Conservation (phyloP, 2,113 vertebrate genomes). For the Crotalus helleri region DNA sequence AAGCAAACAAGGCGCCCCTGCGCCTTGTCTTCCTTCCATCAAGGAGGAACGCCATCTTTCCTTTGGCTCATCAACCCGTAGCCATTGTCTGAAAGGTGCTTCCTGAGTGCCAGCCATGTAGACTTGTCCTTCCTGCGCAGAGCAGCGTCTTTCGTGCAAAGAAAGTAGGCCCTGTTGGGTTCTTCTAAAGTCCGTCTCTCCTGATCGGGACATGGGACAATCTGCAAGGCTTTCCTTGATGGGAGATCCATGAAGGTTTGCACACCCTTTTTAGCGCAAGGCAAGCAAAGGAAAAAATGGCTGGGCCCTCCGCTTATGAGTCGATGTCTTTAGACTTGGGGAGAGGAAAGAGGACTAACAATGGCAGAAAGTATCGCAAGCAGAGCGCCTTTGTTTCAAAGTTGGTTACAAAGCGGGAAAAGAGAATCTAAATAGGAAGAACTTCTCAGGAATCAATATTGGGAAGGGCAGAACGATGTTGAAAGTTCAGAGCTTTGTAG, state of each 20-base stretch:
- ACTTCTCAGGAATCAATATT: not conserved
- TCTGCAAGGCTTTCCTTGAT: not conserved
- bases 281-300: rapidly evolving
- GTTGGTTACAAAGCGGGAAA: not conserved
- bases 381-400: not conserved
- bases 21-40: conserved; percentile 1
- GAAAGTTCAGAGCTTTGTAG: not conserved
- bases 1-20: not conserved
- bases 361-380: not conserved
- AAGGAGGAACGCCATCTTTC: not conserved
- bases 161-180: not conserved
- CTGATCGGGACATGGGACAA: rapidly evolving
- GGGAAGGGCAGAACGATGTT: not conserved
- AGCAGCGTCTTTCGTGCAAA: not conserved
- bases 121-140: not conserved
- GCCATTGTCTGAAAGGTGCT: not conserved
- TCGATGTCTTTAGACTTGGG: not conserved
- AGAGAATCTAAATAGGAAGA: not conserved
- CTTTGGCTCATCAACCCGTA: not conserved
- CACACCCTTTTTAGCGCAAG: rapidly evolving
- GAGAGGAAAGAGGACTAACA: not conserved
- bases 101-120: not conserved
- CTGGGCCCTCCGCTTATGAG: rapidly evolving
- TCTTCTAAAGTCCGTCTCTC: not conserved
- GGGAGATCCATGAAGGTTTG: not conserved